Conservation (phyloP, 1,140 invertebrate species). For the Arion vulgaris region DNA sequence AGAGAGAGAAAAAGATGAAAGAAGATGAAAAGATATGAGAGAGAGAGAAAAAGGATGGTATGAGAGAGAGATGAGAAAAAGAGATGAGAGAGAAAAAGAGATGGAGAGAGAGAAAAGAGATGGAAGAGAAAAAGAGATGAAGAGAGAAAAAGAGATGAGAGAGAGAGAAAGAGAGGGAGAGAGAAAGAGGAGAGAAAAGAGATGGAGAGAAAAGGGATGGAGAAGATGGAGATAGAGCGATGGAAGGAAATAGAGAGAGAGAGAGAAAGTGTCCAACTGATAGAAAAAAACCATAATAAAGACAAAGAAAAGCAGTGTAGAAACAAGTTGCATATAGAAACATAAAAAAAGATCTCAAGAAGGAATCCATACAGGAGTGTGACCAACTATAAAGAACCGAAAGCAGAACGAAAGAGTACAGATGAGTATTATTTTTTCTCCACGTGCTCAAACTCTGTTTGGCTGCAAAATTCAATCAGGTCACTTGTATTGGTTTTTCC, state of each 20-base stretch:
- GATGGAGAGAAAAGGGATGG: background rate
- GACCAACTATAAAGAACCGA: too few relatives aligned
- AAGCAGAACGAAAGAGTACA: too few relatives aligned
- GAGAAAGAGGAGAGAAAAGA: background rate
- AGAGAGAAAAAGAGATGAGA: background rate
- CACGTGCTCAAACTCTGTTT: too few relatives aligned
- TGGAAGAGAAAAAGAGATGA: background rate
- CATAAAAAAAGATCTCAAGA: too few relatives aligned
- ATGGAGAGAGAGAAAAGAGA: background rate
- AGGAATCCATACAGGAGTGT: too few relatives aligned
- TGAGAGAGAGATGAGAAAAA: too few relatives aligned
- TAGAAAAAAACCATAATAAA: too few relatives aligned
- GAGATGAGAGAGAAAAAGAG: background rate
- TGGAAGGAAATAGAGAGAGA: background rate
- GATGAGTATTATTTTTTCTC: too few relatives aligned
- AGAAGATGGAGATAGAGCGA: background rate
- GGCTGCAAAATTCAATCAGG: too few relatives aligned
- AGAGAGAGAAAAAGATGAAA: constrained; percentile 31
- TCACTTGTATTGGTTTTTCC: too few relatives aligned
- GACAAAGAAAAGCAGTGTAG: too few relatives aligned
- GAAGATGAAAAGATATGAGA: background rate
- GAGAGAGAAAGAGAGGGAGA: background rate
- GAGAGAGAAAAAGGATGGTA: constrained; percentile 24
- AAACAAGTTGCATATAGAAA: too few relatives aligned
- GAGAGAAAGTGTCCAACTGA: background rate